Conservation (phyloP, 2,888 invertebrate genomes). For the Diploptera punctata region DNA sequence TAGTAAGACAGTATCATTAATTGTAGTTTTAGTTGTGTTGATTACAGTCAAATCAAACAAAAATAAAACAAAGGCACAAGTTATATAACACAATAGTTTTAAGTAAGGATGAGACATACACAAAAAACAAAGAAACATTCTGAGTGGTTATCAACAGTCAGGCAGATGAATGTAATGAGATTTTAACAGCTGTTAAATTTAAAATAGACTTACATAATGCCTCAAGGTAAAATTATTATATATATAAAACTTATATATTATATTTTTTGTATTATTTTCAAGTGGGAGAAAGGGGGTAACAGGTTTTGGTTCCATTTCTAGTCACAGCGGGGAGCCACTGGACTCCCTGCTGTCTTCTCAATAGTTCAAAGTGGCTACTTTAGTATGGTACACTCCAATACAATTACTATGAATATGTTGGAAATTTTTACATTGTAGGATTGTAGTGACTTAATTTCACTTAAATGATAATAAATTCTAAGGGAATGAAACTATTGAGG, state of each 20-base stretch:
- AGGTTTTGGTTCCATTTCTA: conserved; percentile 40
- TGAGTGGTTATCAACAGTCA: neutral
- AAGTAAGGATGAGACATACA: neutral
- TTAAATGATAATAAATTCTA: neutral
- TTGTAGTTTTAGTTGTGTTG: too few species aligned
- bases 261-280: neutral
- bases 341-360: conserved; percentile 36
- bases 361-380: conserved; percentile 30
- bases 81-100: neutral
- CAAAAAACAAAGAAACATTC: neutral
- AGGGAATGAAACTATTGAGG: too few species aligned
- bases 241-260: too few species aligned
- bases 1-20: too few species aligned
- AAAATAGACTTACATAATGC: conserved; percentile 18
- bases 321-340: conserved; percentile 38
- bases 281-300: conserved; percentile 22
- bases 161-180: conserved; percentile 30
- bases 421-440: neutral
- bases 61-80: neutral
- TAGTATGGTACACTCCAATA: neutral
- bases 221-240: conserved; percentile 22
- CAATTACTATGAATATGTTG: neutral
- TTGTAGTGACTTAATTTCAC: neutral
- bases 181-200: conserved; percentile 41
- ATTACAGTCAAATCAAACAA: too few species aligned